Evolutionary conservation across 2,113 vertebrate genomes (phyloP).

Genomic region (Alces alces): DNA sequence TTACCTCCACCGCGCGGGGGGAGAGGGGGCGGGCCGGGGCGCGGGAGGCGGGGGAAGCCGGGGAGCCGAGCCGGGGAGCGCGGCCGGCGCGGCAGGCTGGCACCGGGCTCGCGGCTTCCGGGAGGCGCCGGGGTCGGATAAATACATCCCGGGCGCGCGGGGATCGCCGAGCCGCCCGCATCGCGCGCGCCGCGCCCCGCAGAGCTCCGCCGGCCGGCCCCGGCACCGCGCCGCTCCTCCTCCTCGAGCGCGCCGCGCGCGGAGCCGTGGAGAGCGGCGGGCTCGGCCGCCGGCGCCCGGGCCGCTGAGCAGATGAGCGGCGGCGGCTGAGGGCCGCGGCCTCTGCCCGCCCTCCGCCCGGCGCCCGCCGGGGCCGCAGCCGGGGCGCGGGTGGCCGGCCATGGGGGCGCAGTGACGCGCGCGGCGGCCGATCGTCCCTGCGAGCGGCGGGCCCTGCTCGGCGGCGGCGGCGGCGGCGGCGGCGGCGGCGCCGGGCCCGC

Average conservation of each 20-base stretch:
- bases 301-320: conserved; percentile 48
- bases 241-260: neutral
- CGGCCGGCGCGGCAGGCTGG: conserved; percentile 54
- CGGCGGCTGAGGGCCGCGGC: conserved; percentile 53
- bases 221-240: conserved; percentile 12
- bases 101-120: conserved; percentile 54
- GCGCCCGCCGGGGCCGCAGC: conserved; percentile 47
- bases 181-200: neutral
- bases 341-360: neutral
- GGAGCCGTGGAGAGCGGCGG: conserved; percentile 17
- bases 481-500: conserved; percentile 20
- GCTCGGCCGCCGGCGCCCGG: conserved; percentile 5
- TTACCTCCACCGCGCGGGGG: conserved; percentile 61
- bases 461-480: conserved; percentile 55
- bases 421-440: neutral
- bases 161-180: neutral
- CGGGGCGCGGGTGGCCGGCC: conserved; percentile 64
- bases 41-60: neutral
- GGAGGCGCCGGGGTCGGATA: conserved; percentile 47
- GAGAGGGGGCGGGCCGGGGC: conserved; percentile 48
- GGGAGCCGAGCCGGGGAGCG: neutral
- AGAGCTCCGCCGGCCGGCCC: neutral
- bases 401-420: conserved; percentile 61
- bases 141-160: neutral
- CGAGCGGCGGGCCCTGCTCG: conserved; percentile 34